Conservation (phyloP, 2,797 vertebrate species). For the Gymnoscopelus braueri region DNA sequence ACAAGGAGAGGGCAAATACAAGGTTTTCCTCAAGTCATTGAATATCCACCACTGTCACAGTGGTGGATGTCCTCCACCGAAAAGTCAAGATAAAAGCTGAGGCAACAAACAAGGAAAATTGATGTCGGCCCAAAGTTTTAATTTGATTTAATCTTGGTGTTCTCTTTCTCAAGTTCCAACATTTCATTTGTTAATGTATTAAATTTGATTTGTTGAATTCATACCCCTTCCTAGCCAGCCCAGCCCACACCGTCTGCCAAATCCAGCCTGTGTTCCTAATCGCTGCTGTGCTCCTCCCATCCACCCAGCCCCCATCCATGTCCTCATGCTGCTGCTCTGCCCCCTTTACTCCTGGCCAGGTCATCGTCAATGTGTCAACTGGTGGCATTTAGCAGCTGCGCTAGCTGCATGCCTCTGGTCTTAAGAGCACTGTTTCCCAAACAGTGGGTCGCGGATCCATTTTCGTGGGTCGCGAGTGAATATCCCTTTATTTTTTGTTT, state of each 20-base stretch:
- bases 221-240: conserved; percentile 6
- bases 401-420: conserved; percentile 14
- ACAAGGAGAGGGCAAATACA: too few species aligned
- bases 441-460: too few species aligned
- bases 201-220: conserved; percentile 16
- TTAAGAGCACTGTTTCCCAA: too few species aligned
- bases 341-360: conserved; percentile 29
- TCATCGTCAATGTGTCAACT: conserved; percentile 19
- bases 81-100: too few species aligned
- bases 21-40: too few species aligned
- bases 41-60: too few species aligned
- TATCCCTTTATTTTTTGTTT: too few species aligned
- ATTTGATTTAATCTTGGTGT: too few species aligned
- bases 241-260: conserved; percentile 48
- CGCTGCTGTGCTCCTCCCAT: conserved; percentile 16
- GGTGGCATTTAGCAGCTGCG: conserved; percentile 19
- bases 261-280: conserved; percentile 44
- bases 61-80: too few species aligned
- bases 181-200: conserved; percentile 19
- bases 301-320: not conserved
- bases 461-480: too few species aligned
- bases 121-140: too few species aligned
- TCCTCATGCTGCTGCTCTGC: not conserved
- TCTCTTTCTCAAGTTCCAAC: conserved; percentile 39
- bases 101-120: too few species aligned